phyloP scores from a whole-genome alignment of 1,140 invertebrate species.

The silkworm (Bombyx mori) region DNA sequence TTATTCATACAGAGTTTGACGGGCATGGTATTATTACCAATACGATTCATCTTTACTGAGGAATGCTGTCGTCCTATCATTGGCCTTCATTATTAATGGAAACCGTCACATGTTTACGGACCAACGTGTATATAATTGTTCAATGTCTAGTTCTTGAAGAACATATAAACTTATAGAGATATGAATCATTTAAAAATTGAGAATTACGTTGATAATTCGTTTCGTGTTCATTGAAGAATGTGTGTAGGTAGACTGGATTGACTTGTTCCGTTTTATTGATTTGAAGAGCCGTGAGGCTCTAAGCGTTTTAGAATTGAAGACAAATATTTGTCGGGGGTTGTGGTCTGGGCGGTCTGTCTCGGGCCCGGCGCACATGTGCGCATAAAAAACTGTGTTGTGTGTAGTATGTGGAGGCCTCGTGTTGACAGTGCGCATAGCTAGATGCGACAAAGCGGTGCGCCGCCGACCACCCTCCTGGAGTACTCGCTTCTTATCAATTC shows the following conservation, averaged over 20 bases:
- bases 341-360: constrained; percentile 43
- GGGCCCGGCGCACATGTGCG: constrained; percentile 43
- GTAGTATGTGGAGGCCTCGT: constrained; percentile 34
- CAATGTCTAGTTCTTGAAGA: not conserved
- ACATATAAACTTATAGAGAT: not conserved
- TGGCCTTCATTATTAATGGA: constrained; percentile 22
- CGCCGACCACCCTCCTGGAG: constrained; percentile 40
- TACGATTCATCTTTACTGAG: constrained; percentile 24
- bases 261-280: constrained; percentile 38
- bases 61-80: constrained; percentile 26
- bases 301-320: constrained; percentile 61
- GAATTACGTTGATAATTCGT: too few species aligned
- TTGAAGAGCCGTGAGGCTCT: constrained; percentile 35
- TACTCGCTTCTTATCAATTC: constrained; percentile 27
- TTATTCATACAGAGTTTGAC: constrained; percentile 63
- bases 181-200: too few species aligned
- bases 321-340: constrained; percentile 61
- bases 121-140: constrained; percentile 3
- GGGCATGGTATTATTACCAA: constrained; percentile 48
- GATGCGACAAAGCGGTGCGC: constrained; percentile 33
- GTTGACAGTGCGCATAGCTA: constrained; percentile 64
- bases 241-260: constrained; percentile 16
- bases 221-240: not conserved
- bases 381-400: constrained; percentile 57
- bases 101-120: constrained; percentile 8